A percentile compares a stretch with the other conserved stretches of the same genome.
Conservation (phyloP, 2,113 vertebrate genomes). For the Sebastes schlegelii region DNA sequence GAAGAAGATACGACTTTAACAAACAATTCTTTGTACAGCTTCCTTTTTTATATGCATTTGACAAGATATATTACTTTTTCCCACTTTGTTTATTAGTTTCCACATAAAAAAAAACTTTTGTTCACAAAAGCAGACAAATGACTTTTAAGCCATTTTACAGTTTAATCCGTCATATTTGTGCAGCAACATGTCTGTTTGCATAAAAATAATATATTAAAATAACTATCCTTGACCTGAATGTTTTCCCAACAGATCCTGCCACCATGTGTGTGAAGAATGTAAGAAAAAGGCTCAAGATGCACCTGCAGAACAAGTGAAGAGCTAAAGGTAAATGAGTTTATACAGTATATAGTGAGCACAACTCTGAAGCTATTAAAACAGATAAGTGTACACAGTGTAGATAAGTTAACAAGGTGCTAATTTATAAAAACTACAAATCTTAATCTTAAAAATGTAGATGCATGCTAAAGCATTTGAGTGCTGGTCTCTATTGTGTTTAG, state of each 20-base stretch:
- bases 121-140: neutral
- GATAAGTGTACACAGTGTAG: neutral
- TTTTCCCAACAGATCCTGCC: constrained; percentile 65
- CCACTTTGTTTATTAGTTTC: neutral
- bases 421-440: neutral
- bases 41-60: neutral
- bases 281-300: constrained; percentile 53
- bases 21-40: neutral
- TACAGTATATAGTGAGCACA: neutral
- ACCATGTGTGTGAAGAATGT: constrained; percentile 81
- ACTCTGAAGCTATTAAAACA: neutral
- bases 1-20: neutral
- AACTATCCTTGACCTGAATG: neutral
- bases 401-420: neutral
- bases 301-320: constrained; percentile 46
- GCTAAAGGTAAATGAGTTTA: constrained; percentile 36
- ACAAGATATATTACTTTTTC: too few species aligned
- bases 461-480: neutral
- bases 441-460: neutral
- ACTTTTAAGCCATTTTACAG: neutral
- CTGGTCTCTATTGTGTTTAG: neutral
- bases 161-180: neutral
- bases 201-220: neutral
- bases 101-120: too few species aligned
- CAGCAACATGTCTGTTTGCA: neutral